Evolutionary conservation across 2,797 vertebrate species (phyloP).

Genomic region (Pogonophryne albipinna): DNA sequence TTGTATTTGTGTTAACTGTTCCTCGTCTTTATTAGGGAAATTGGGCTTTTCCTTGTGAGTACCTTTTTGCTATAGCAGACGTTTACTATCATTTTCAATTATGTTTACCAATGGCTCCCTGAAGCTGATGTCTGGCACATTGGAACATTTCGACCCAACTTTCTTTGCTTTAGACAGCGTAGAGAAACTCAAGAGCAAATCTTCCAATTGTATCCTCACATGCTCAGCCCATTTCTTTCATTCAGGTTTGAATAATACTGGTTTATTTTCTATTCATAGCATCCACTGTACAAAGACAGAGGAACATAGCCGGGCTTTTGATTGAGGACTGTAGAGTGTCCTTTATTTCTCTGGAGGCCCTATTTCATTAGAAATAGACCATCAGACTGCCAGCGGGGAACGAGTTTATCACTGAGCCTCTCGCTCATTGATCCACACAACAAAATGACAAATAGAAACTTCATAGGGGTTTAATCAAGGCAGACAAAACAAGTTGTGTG

Average conservation of each 20-base stretch:
- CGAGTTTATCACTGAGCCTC: constrained; percentile 66
- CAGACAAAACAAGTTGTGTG: constrained; percentile 20
- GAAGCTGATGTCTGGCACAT: constrained; percentile 31
- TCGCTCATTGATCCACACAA: constrained; percentile 57
- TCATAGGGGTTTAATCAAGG: constrained; percentile 18
- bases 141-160: constrained; percentile 45
- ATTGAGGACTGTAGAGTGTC: constrained; percentile 45
- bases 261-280: constrained; percentile 11
- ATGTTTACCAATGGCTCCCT: constrained; percentile 46
- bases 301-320: not conserved
- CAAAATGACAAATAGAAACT: constrained; percentile 40
- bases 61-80: constrained; percentile 26
- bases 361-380: constrained; percentile 68
- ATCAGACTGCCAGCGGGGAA: constrained; percentile 51
- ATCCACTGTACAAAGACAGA: constrained; percentile 1
- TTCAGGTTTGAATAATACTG: constrained; percentile 26
- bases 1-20: constrained; percentile 34
- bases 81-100: constrained; percentile 55
- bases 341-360: constrained; percentile 53
- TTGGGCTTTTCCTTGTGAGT: constrained; percentile 28
- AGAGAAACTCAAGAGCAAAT: constrained; percentile 16
- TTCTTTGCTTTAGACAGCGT: constrained; percentile 31
- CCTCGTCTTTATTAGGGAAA: constrained; percentile 28
- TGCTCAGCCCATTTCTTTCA: not conserved
- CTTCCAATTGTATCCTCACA: constrained; percentile 12